Evolutionary conservation across 2,797 vertebrate species (phyloP), one percentile per base, ranked within the genome.

Genomic region (Urocyon cinereoargenteus): DNA sequence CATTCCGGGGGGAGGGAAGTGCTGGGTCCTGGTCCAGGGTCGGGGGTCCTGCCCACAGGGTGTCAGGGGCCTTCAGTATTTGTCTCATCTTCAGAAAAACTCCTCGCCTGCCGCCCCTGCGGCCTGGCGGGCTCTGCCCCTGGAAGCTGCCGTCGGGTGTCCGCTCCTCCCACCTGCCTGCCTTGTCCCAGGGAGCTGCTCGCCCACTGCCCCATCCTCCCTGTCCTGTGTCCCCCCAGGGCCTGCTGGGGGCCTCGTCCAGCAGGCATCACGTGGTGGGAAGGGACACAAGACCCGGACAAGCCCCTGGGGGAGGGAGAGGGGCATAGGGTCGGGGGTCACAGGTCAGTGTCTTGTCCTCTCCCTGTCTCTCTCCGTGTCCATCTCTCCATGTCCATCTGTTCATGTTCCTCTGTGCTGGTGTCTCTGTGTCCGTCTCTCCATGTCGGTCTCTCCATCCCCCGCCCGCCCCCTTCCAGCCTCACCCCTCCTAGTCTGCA

Each of bases 291-390:
- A 0, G 2, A 14, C n/a, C 40, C 34, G 1, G 57, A 24, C n/a
- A 34, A 0, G 3, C 22, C n/a, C 49, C n/a, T 2, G 62, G 28
- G 14, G 70, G 40, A 75, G 13, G 57, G 2, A 3, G 13, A 28
- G 24, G 2, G 2, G 2, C 0, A 19, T 3, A 14, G 11, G 55
- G 57, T 18, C 73, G 61, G 21, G 59, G 45, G n/a, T 34, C 36
- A 1, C 11, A 3, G 68, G 6, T 2, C 40, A 45, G 0, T 1
- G 0, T 31, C 5, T 2, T 28, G 31, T 12, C 83, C 14, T 26
- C 64, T 31, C 21, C 3, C 49, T 1, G 14, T 31, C 5, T 18
- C 1, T 24, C 26, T 5, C 10, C 6, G 53, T n/a, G 21, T 55
- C 9, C 13, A 12, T n/a, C n/a, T 62, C 7, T 31, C 73, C n/a